These are phyloP conservation scores for Hiodon tergisus DNA, from an alignment of 2,113 vertebrate genomes.

Conservation along the genomic window DNA sequence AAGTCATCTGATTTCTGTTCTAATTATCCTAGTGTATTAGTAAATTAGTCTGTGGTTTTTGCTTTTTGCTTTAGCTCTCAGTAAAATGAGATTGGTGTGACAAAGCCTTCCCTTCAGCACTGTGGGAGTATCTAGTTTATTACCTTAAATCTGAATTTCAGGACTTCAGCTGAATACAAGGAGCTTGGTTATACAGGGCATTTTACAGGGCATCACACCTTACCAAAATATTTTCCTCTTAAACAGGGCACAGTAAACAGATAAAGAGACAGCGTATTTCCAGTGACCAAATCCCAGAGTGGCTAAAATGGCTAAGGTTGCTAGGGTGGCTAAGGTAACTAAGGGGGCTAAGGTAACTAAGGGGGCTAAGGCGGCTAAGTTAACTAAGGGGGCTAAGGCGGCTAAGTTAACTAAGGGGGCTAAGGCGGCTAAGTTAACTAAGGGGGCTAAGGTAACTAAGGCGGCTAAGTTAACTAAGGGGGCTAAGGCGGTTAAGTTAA, in stretches of 20 bases:
- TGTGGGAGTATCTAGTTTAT: slow-evolving; percentile 6
- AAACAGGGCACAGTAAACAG: not conserved
- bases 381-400: too few relatives aligned
- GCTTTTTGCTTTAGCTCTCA: not conserved
- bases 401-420: too few relatives aligned
- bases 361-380: too few relatives aligned
- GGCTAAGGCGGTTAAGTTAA: too few relatives aligned
- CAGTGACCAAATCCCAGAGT: too few relatives aligned
- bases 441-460: too few relatives aligned
- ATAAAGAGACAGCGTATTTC: too few relatives aligned
- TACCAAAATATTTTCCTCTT: not conserved
- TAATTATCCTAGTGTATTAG: not conserved
- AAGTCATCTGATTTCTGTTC: not conserved
- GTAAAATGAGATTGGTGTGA: not conserved
- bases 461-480: too few relatives aligned
- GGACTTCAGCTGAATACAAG: not conserved
- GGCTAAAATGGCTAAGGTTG: too few relatives aligned
- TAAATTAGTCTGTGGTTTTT: not conserved
- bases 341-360: too few relatives aligned
- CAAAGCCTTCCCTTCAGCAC: not conserved
- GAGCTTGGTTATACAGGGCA: not conserved
- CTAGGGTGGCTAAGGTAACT: too few relatives aligned
- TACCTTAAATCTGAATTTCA: slow-evolving; percentile 13
- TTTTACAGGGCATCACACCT: not conserved
- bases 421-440: too few relatives aligned